These are phyloP conservation scores for Gorsachius magnificus DNA, from an alignment of 2,797 vertebrate genomes.

Conservation along the genomic window DNA sequence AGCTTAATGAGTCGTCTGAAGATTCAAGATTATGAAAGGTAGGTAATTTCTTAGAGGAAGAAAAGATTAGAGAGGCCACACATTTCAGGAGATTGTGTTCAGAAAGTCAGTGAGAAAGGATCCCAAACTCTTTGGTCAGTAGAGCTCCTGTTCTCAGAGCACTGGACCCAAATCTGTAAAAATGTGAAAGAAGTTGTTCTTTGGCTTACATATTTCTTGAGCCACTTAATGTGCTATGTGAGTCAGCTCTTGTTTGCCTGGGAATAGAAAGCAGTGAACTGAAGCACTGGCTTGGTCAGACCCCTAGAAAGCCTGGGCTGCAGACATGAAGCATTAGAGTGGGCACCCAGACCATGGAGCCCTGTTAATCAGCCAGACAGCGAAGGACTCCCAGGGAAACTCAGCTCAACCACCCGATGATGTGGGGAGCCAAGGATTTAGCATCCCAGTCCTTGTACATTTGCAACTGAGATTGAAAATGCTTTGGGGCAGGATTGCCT, in stretches of 20 bases:
- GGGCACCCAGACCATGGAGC: neutral
- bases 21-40: neutral
- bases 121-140: neutral
- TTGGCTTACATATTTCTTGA: neutral
- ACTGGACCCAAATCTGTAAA: neutral
- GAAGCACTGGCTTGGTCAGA: neutral
- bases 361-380: neutral
- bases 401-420: rapidly evolving
- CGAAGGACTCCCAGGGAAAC: neutral
- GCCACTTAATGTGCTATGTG: neutral
- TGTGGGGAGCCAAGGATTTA: neutral
- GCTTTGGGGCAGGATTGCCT: neutral
- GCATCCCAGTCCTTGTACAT: neutral
- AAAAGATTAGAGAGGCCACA: neutral
- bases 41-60: neutral
- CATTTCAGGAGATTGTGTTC: neutral
- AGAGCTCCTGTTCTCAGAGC: neutral
- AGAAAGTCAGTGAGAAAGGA: neutral
- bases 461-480: neutral
- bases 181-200: neutral
- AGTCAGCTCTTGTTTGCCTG: neutral
- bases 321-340: neutral
- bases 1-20: neutral
- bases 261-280: neutral
- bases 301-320: neutral